Base-by-base conservation (phyloP, 1,140 invertebrate species). In the Magallana angulata region DNA sequence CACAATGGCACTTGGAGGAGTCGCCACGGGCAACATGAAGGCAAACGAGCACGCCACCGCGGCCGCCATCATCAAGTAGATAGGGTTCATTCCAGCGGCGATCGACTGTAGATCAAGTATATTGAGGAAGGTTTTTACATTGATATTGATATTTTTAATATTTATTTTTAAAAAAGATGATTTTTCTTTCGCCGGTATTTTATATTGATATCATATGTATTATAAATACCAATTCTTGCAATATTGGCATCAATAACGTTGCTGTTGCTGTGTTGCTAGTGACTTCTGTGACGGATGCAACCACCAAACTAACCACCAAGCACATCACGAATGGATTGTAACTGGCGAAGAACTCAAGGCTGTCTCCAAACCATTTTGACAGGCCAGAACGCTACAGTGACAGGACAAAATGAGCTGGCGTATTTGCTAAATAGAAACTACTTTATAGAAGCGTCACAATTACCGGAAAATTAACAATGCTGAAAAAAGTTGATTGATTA, bases 1-100 rank as follows among this genome's bases (percentile, higher is more conserved):
- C 57, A 84, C 82, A 14, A 84, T 84, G 58, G 82, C 82, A 62
- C 82, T 84, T 7, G 82, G 82, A 14, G 82, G 82, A 3, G 97
- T 97, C 14, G 96, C 96, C 1, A 98, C 97, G 1, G 98, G 98
- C 92, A 97, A 93, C 95, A 97, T 96, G 92, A 96, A 96, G 48
- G 96, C 96, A 91, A 95, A 98, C 7, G 97, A 98, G 94, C 97
- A 98, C 96, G 96, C 71, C 97, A 94, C 93, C 0, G 97, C 96
- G 0, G 97, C 96, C 0, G 98, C 98, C 87, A 98, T 94, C 96
- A 98, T 98, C 92, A 98, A 95, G 93, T 97, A 98, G 83, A 98
- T 92, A 0, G 98, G 98, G 96, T 98, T 97, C 0, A 96, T 89
- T 1, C 93, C 62, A 7, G 95, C 92, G 6, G 90, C 88, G 16